Evolutionary conservation across 2,113 vertebrate genomes (phyloP), one percentile per base, ranked within the genome.

Genomic region (Acanthisitta chloris): DNA sequence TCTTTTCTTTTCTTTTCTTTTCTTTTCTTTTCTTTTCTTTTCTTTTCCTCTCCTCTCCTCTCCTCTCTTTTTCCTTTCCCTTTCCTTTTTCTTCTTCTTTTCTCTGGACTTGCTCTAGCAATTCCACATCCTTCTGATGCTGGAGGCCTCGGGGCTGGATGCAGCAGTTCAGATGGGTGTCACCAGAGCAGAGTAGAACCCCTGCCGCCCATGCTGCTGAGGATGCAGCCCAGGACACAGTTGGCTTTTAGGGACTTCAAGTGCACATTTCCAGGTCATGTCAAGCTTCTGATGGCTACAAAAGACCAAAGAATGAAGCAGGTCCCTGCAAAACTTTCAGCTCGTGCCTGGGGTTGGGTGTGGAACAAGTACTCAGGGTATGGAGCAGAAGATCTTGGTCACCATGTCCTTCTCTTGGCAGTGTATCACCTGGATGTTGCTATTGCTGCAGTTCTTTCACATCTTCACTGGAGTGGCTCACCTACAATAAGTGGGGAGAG

Each of bases 251-350:
- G 57, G 57, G 23, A n/a, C 42, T 72, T 17, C 25, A 48, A 7
- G 8, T 8, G 42, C 43, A 28, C 2, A 0, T 57, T 65, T 9
- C 26, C 43, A 7, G 4, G 8, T 13, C 58, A 6, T 4, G 4
- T 16, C 43, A 43, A 43, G 43, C 18, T 65, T 51, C 49, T 66
- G 54, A 19, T 81, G 57, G 19, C 25, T 51, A 38, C 15, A 45
- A 42, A 85, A 74, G 5, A 14, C 14, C 43, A 36, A 40, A 62
- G 13, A 49, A 57, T 9, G 20, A 79, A 88, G 11, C 28, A 74
- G 17, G 18, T 38, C 34, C 49, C 71, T 65, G 45, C 31, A 52
- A 43, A 65, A 9, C 17, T 57, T 64, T 38, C 69, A 52, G 51
- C 14, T 80, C 4, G 2, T 52, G 48, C 46, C 13, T 33, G 40